Percentiles rank a stretch among this genome's conserved stretches.
These are phyloP conservation scores for Nephrotoma guestfalica DNA, from an alignment of 2,888 invertebrate species.

Conservation along the genomic window DNA sequence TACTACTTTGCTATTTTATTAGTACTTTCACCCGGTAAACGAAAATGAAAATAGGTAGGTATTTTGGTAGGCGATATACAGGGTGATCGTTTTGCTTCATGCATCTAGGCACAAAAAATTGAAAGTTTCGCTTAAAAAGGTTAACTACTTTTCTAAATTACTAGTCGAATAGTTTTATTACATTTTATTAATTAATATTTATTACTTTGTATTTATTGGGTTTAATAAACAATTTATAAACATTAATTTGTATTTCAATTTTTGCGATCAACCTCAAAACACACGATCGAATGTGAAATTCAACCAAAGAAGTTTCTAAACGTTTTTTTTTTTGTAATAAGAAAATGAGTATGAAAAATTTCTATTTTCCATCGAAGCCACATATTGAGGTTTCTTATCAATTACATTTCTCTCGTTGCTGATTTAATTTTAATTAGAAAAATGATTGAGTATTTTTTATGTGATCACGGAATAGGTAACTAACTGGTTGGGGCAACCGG, in stretches of 20 bases:
- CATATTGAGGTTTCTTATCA: neutral
- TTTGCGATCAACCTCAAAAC: neutral
- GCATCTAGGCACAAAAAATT: neutral
- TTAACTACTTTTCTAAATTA: neutral
- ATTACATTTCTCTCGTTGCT: neutral
- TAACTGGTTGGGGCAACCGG: neutral
- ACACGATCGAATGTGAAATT: neutral
- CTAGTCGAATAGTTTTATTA: neutral
- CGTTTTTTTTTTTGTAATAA: neutral
- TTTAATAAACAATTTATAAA: neutral
- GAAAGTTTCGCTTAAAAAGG: neutral
- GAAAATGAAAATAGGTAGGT: neutral
- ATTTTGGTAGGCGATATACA: neutral
- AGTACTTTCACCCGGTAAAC: neutral
- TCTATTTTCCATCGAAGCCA: neutral
- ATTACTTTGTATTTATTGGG: neutral
- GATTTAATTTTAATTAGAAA: neutral
- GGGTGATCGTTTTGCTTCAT: neutral
- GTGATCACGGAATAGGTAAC: neutral
- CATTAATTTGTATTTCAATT: neutral
- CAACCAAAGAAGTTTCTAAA: neutral
- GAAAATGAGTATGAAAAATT: neutral
- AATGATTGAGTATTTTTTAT: neutral
- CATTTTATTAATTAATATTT: neutral
- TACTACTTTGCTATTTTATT: neutral